Evolutionary conservation across 1,140 invertebrate genomes (phyloP), one percentile per base, ranked within the genome.

Genomic region (Drosophila carrolli): DNA sequence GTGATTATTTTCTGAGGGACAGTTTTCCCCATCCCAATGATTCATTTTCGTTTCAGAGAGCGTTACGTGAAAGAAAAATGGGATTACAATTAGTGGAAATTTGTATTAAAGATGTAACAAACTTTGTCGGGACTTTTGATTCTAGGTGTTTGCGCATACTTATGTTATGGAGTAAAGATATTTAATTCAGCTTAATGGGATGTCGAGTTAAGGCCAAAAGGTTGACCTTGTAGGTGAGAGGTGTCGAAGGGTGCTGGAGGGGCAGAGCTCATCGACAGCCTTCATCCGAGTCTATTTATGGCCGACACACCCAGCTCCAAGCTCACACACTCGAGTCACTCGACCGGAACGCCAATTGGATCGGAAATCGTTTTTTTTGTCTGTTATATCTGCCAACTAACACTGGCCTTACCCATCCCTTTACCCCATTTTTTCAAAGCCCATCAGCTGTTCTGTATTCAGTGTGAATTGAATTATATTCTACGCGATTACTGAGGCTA

Each of bases 291-390:
- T 48, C 73, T 67, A 63, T 66, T 73, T 61, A 50, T 75, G 56
- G 74, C 14, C 8, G 73, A 56, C 83, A 83, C 83, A 77, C 83
- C 82, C 68, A 68, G 57, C 37, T 59, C 46, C 50, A 47, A 72
- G 58, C 46, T 76, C 48, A 55, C 55, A 76, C 71, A 55, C 50
- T 67, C 73, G 63, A 57, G 16, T 63, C 78, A 80, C 35, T 77
- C 59, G 75, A 56, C 76, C 84, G 75, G 60, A 59, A 82, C 57
- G 68, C 50, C 41, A 83, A 77, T 71, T 84, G 72, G 63, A 89
- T 88, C 80, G 73, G 67, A 89, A 89, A 80, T 88, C 80, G 76
- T 56, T 82, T 7, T 7, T 61, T 79, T 72, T 50, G 56, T 74
- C 56, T 67, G 60, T 61, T 68, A 48, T 41, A 40, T 62, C 59